Percentiles rank a stretch among this genome's conserved stretches.
Evolutionary conservation across 1,140 invertebrate genomes (phyloP).

Genomic region (Temnothorax nylanderi): DNA sequence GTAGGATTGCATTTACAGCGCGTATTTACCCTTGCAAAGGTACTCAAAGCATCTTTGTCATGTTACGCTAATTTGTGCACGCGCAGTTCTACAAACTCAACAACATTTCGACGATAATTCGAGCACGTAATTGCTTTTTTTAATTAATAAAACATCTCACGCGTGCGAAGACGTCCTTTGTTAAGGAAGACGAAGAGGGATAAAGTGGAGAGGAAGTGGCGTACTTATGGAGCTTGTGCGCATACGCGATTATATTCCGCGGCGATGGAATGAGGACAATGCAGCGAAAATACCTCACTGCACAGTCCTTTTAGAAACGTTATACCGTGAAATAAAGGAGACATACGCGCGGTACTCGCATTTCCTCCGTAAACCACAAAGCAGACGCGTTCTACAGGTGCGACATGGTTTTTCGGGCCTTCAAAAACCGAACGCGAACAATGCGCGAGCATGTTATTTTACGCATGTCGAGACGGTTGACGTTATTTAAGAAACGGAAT

Average conservation of each 20-base stretch:
- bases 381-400: not conserved
- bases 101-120: constrained; percentile 31
- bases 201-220: not conserved
- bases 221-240: not conserved
- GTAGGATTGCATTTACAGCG: not conserved
- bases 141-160: constrained; percentile 35
- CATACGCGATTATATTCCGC: not conserved
- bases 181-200: not conserved
- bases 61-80: not conserved
- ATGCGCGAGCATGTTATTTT: not conserved
- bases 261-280: not conserved
- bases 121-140: constrained; percentile 44
- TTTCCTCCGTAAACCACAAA: not conserved
- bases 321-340: constrained; percentile 7
- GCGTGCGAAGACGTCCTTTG: not conserved
- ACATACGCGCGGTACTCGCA: not conserved
- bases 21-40: not conserved
- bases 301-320: constrained; percentile 2
- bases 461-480: constrained; percentile 11
- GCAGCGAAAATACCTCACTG: constrained; percentile 3
- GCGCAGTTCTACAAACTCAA: not conserved
- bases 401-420: not conserved
- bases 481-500: not conserved
- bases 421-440: constrained; percentile 1
- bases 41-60: not conserved